Percentiles rank a stretch among this genome's conserved stretches.
These are phyloP conservation scores for Agapornis roseicollis DNA, from an alignment of 2,113 vertebrate genomes.

Conservation along the genomic window DNA sequence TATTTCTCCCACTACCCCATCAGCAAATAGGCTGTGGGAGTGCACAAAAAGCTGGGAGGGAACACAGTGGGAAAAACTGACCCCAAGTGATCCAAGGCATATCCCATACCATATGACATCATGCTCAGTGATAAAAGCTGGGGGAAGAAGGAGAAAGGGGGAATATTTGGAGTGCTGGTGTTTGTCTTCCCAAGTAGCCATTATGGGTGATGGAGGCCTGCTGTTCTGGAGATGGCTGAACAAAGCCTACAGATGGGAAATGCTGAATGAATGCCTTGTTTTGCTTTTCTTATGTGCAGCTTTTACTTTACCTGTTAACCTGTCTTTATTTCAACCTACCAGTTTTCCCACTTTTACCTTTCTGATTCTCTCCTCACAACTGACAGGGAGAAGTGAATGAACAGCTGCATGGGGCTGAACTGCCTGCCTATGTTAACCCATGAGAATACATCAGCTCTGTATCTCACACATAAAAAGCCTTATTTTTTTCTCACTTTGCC, in stretches of 20 bases:
- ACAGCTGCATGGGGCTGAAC: neutral
- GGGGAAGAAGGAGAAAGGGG: neutral
- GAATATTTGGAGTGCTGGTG: neutral
- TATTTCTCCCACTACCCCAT: rapidly evolving
- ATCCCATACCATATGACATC: rapidly evolving
- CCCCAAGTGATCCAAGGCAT: neutral
- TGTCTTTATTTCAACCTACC: neutral
- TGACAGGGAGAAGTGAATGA: rapidly evolving
- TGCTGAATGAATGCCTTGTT: neutral
- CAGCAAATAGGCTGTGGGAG: neutral
- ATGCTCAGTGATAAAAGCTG: neutral
- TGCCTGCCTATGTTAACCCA: neutral
- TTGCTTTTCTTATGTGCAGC: neutral
- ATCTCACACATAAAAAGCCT: neutral
- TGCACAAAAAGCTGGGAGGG: neutral
- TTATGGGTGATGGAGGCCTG: rapidly evolving
- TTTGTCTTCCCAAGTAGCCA: neutral
- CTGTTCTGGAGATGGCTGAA: neutral
- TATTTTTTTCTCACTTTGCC: neutral
- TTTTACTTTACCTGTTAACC: neutral
- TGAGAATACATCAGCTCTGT: neutral
- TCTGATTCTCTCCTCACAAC: neutral
- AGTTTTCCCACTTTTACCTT: neutral
- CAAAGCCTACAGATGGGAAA: neutral
- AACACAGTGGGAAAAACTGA: neutral